Percentiles rank a stretch among this genome's conserved stretches.
These are phyloP conservation scores for Empidonax traillii DNA, from an alignment of 2,113 vertebrate genomes.

Conservation along the genomic window DNA sequence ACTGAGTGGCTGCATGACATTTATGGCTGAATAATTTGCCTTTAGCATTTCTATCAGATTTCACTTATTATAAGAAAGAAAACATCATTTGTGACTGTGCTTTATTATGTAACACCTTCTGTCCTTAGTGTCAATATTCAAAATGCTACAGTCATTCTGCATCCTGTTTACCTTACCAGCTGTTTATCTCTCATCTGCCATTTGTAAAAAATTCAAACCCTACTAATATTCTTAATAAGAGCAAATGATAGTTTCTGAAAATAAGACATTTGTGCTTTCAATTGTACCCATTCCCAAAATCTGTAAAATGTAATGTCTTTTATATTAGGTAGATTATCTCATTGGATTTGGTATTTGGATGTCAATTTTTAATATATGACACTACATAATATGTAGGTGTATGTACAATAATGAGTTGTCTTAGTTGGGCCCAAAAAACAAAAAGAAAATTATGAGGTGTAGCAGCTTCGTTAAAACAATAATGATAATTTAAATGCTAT, in stretches of 20 bases:
- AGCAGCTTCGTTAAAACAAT: not conserved
- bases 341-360: not conserved
- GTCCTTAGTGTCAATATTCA: slow-evolving; percentile 58
- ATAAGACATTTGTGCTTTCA: not conserved
- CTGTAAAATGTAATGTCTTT: not conserved
- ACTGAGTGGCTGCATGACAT: slow-evolving; percentile 6
- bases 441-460: not conserved
- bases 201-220: not conserved
- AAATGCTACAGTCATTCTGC: slow-evolving; percentile 47
- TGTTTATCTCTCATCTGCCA: slow-evolving; percentile 57
- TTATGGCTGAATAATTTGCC: slow-evolving; percentile 55
- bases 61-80: slow-evolving; percentile 45
- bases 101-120: slow-evolving; percentile 69
- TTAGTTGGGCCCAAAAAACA: not conserved
- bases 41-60: slow-evolving; percentile 56
- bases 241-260: not conserved
- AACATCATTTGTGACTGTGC: slow-evolving; percentile 43
- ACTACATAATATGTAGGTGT: not conserved
- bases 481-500: not conserved
- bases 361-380: not conserved
- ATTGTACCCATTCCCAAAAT: not conserved
- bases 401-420: not conserved
- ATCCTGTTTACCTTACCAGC: slow-evolving; percentile 61
- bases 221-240: not conserved
- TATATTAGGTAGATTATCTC: not conserved